A percentile compares a stretch with the other conserved stretches of the same genome.
Conservation (phyloP, 2,797 vertebrate species). For the Poeciliopsis paucimaculata region DNA sequence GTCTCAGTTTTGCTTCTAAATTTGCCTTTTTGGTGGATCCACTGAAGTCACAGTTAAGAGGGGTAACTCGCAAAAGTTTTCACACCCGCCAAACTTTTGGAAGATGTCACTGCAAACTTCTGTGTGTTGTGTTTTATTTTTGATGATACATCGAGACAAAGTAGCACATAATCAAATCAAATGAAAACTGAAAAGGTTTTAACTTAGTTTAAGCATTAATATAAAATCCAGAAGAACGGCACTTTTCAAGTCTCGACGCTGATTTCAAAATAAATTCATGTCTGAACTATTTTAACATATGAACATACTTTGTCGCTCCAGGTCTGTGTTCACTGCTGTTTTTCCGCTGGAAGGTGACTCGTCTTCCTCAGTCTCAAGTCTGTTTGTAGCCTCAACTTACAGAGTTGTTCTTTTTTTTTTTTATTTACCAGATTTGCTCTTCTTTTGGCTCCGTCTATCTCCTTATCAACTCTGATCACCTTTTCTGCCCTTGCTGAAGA, state of each 20-base stretch:
- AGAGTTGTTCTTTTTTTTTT: too few species aligned
- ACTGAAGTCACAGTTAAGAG: slow-evolving; percentile 37
- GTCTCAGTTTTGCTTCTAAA: slow-evolving; percentile 53
- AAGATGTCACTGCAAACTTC: neutral
- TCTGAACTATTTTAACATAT: neutral
- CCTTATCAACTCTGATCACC: neutral
- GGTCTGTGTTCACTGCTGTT: neutral
- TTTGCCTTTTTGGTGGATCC: slow-evolving; percentile 8
- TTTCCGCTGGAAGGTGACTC: neutral
- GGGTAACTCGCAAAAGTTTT: neutral
- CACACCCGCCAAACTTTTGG: neutral
- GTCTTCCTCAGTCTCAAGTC: neutral
- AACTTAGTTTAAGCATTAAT: neutral
- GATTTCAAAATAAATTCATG: neutral
- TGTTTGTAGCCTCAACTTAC: neutral
- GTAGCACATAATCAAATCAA: neutral
- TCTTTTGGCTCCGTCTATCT: neutral
- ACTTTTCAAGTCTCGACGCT: neutral
- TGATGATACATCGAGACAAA: neutral
- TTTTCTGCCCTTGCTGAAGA: neutral
- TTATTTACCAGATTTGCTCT: neutral
- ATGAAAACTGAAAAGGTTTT: neutral
- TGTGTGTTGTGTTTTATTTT: neutral
- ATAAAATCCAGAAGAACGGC: neutral
- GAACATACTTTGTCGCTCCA: neutral